These are phyloP conservation scores for Stenchaetothrips biformis DNA, from an alignment of 2,888 invertebrate genomes.

Conservation along the genomic window DNA sequence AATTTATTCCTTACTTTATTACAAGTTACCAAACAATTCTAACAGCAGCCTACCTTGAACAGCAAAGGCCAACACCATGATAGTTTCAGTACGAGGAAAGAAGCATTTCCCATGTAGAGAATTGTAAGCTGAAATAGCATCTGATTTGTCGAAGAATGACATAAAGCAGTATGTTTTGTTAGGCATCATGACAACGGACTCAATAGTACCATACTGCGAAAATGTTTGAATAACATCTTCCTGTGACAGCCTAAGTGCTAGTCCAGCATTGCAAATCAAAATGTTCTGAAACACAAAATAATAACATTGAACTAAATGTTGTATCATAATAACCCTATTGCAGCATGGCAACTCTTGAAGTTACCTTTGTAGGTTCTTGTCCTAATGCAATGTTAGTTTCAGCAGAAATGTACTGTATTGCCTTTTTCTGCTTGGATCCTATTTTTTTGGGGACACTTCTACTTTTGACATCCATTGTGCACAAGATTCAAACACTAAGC, in stretches of 20 bases:
- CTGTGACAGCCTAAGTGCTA: constrained; percentile 71
- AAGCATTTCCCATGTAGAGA: constrained; percentile 57
- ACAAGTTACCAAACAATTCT: constrained; percentile 36
- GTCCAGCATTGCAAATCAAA: constrained; percentile 80
- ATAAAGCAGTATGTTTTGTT: constrained; percentile 80
- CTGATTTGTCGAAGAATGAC: constrained; percentile 51
- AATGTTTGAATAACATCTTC: constrained; percentile 56
- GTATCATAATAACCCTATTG: neutral
- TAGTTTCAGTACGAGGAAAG: constrained; percentile 55
- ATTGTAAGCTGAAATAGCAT: constrained; percentile 55
- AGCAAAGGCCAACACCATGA: constrained; percentile 56
- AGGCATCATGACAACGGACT: constrained; percentile 64
- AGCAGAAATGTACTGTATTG: neutral
- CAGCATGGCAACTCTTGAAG: neutral
- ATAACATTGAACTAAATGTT: neutral
- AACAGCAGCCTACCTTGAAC: constrained; percentile 32
- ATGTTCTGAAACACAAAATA: neutral
- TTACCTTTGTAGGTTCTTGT: neutral
- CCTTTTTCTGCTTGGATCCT: neutral
- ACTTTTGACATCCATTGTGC: neutral
- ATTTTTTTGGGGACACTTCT: neutral
- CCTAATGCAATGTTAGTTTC: neutral
- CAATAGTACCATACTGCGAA: constrained; percentile 51
- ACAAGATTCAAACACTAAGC: neutral
- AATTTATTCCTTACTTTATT: neutral